Percentiles rank a stretch among this genome's conserved stretches.
Evolutionary conservation across 1,140 invertebrate species (phyloP).

Genomic region (Musca domestica): DNA sequence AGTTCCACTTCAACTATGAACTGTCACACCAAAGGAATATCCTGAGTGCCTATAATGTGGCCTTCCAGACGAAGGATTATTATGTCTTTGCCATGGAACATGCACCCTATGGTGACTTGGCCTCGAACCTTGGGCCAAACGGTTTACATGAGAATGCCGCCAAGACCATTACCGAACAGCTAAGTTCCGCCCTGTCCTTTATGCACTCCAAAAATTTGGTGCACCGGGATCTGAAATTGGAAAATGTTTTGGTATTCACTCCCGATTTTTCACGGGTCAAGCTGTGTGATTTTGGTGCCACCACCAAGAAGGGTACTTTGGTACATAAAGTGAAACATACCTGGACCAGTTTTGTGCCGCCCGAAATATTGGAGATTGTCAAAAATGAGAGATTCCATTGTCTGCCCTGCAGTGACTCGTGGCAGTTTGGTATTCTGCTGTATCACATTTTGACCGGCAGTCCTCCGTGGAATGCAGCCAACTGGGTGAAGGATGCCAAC

Average conservation of each 20-base stretch:
- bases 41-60: constrained; percentile 68
- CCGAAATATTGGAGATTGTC: constrained; percentile 66
- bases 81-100: constrained; percentile 70
- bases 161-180: constrained; percentile 62
- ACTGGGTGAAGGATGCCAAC: constrained; percentile 62
- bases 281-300: constrained; percentile 80
- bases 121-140: constrained; percentile 62
- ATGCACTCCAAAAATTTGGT: constrained; percentile 75
- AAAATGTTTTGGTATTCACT: constrained; percentile 73
- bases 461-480: constrained; percentile 75
- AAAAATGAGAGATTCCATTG: constrained; percentile 60
- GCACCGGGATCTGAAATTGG: constrained; percentile 72
- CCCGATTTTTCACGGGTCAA: constrained; percentile 70
- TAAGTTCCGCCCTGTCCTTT: constrained; percentile 77
- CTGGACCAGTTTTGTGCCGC: constrained; percentile 70
- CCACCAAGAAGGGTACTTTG: constrained; percentile 66
- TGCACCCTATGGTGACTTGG: constrained; percentile 66
- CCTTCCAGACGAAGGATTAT: constrained; percentile 67
- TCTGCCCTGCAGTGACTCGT: constrained; percentile 66
- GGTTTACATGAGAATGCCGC: constrained; percentile 63
- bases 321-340: constrained; percentile 66
- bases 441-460: constrained; percentile 73
- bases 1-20: constrained; percentile 75
- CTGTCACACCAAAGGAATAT: constrained; percentile 71
- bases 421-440: constrained; percentile 72